Evolutionary conservation across 2,113 vertebrate genomes (phyloP), one percentile per base, ranked within the genome.

Genomic region (Malurus elegans): DNA sequence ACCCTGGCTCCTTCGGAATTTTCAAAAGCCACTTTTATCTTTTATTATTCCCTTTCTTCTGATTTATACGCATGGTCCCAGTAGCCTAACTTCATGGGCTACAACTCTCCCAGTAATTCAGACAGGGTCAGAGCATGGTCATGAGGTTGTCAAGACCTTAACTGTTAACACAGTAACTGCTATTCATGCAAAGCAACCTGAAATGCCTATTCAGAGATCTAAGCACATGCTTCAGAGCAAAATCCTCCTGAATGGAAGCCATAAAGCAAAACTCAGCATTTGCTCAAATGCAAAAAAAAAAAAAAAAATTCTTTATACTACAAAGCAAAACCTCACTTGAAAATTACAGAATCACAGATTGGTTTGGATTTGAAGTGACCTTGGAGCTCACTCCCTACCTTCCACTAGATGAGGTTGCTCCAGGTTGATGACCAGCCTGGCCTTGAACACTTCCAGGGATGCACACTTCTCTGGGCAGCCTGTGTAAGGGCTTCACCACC

Each of bases 61-160:
- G 10, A n/a, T 4, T 44, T 62, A 45, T 7, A 14, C 5, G 12
- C 10, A 1, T 24, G 38, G 5, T 84, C 18, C 34, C 1, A 4
- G 18, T 19, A 57, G 25, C 34, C 20, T 61, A 31, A 44, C 18
- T 71, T 38, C 31, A 29, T 10, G 53, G 38, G 9, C 50, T 79
- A 29, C 21, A 69, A 31, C 29, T 79, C 34, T 83, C 19, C 34
- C 62, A 58, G 16, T 18, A 42, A 54, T 17, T 28, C 67, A 40
- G 12, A 45, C 13, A 26, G 36, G n/a, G 26, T 26, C 64, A 78
- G 40, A 61, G 18, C 53, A 9, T 3, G 24, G 38, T 72, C 28
- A 31, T 26, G 10, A 42, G 48, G 16, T 60, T 91, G 48, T 50
- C 34, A 44, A 79, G 62, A 28, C n/a, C 36, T 32, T 88, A 32